Percentiles rank a stretch among this genome's conserved stretches.
Conservation (phyloP, 2,888 invertebrate genomes). For the Syrphus vitripennis region DNA sequence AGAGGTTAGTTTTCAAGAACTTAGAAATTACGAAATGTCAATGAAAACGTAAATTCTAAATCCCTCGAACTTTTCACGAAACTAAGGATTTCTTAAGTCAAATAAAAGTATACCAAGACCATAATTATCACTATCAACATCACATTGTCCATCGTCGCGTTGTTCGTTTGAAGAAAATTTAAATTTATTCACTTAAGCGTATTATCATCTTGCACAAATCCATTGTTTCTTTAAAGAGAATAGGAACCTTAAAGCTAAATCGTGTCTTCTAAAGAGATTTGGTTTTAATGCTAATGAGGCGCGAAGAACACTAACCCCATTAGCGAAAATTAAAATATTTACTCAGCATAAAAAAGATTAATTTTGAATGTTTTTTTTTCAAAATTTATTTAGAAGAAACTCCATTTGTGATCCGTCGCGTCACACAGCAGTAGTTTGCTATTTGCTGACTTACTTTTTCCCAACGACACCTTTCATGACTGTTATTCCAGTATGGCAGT, state of each 20-base stretch:
- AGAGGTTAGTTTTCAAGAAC: neutral
- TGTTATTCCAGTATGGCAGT: neutral
- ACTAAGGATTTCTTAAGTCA: conserved; percentile 8
- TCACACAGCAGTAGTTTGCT: conserved; percentile 1
- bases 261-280: conserved; percentile 30
- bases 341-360: conserved; percentile 44
- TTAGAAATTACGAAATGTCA: neutral
- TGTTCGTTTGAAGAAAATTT: conserved; percentile 11
- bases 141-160: neutral
- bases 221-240: neutral
- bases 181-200: conserved; percentile 53
- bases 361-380: conserved; percentile 12
- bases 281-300: conserved; percentile 41
- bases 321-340: conserved; percentile 57
- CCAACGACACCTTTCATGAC: neutral
- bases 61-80: neutral
- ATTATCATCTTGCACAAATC: conserved; percentile 34
- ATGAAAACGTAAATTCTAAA: neutral
- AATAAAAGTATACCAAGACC: conserved; percentile 37
- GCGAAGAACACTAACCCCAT: conserved; percentile 13
- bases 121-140: too few relatives aligned
- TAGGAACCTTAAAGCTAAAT: conserved; percentile 11
- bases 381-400: conserved; percentile 16
- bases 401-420: conserved; percentile 25
- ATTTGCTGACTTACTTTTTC: neutral